Evolutionary conservation across 2,797 vertebrate genomes (phyloP), one percentile per base, ranked within the genome.

Genomic region (Peromyscus melanophrys): DNA sequence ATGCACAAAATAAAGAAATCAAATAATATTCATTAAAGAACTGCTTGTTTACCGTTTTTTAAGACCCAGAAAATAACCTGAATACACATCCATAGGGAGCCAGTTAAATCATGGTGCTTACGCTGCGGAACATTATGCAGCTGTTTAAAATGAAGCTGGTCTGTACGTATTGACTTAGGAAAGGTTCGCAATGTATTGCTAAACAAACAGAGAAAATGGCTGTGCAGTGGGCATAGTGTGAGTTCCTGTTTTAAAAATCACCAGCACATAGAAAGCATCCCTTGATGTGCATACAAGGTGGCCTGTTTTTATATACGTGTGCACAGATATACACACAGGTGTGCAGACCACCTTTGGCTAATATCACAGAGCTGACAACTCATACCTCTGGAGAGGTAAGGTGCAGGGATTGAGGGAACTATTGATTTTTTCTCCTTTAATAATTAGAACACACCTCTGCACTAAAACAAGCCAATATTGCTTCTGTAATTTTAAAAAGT

Each of bases 401-500:
- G 34, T 46, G n/a, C 16, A 25, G 57, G 69, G 87, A 52, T 61
- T 49, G 3, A 40, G 93, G 40, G 46, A 92, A 46, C 49, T 21
- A 88, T 43, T 92, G 94, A 86, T 69, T 91, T 75, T 81, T 87
- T n/a, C 21, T 52, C 83, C 76, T 90, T 94, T 94, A 93, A 89
- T 94, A 83, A 95, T 88, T 13, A 96, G 83, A 78, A 89, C 75
- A 57, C 27, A 89, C 31, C 31, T 96, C 90, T 84, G 57, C 37
- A 52, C 82, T 96, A 81, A 94, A 87, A 76, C 37, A 81, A 89
- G 46, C 69, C 52, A 59, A 34, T 88, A 59, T n/a, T 89, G 73
- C 85, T 94, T 94, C 90, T 95, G 83, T 94, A 73, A 95, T 96
- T 96, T 93, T 37, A 93, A 93, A 97, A 98, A 94, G 80, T 80